Evolutionary conservation across 2,113 vertebrate genomes (phyloP).

Genomic region (Lipotes vexillifer): DNA sequence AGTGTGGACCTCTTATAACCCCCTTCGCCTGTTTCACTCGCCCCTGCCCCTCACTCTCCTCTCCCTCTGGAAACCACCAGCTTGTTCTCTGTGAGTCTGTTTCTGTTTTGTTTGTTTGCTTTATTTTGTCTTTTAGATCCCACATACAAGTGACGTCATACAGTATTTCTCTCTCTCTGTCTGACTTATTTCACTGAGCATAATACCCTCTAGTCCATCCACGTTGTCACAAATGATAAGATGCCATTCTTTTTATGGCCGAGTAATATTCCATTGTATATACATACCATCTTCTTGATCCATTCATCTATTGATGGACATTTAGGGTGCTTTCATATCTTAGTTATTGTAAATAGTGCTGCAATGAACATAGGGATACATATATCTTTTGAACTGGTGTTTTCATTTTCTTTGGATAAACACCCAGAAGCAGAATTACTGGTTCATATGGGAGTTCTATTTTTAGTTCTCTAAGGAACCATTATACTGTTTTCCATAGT

Average conservation of each 20-base stretch:
- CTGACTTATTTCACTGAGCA: not conserved
- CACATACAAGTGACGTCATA: not conserved
- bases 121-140: not conserved
- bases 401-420: not conserved
- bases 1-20: not conserved
- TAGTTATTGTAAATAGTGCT: not conserved
- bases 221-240: not conserved
- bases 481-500: not conserved
- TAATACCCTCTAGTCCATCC: not conserved
- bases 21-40: not conserved
- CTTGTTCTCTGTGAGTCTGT: not conserved
- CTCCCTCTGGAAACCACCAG: not conserved
- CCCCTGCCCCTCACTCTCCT: rapidly evolving
- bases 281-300: not conserved
- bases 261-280: no score
- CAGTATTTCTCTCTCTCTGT: not conserved
- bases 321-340: not conserved
- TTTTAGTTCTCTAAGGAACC: not conserved
- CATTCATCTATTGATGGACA: not conserved
- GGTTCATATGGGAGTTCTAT: not conserved
- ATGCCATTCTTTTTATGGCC: not conserved
- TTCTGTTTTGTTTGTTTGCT: not conserved
- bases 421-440: not conserved
- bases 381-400: not conserved
- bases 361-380: not conserved